phyloP scores from a whole-genome alignment of 2,797 vertebrate species.

The Pampus argenteus region DNA sequence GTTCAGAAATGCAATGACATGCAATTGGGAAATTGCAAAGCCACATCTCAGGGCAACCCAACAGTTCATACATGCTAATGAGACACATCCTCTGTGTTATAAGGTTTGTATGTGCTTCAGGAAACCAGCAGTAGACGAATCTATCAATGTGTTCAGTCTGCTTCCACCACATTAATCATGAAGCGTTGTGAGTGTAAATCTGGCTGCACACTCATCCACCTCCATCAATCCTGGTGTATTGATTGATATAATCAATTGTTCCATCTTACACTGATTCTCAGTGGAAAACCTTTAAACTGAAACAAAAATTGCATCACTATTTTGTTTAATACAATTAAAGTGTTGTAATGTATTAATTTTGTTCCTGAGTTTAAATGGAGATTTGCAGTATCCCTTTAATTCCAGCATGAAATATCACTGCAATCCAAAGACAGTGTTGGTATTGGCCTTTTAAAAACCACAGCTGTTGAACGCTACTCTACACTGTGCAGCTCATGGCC shows the following conservation, averaged over 20 bases:
- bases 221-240: conserved; percentile 11
- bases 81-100: conserved; percentile 56
- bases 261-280: neutral
- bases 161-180: neutral
- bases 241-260: neutral
- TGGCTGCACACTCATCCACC: neutral
- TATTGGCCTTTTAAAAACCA: conserved; percentile 26
- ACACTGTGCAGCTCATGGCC: conserved; percentile 39
- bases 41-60: conserved; percentile 68
- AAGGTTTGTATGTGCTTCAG: conserved; percentile 38
- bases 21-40: conserved; percentile 79
- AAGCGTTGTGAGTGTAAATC: conserved; percentile 2
- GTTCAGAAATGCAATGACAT: conserved; percentile 81
- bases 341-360: too few relatives aligned
- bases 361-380: conserved; percentile 9
- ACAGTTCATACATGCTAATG: conserved; percentile 76
- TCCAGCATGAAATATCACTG: conserved; percentile 34
- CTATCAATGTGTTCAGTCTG: conserved; percentile 12
- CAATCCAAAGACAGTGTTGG: conserved; percentile 16
- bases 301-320: neutral
- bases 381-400: conserved; percentile 17
- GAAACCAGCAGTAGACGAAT: conserved; percentile 20
- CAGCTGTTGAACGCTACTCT: conserved; percentile 53
- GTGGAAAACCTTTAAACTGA: neutral
- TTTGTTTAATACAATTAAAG: conserved; percentile 14